Evolutionary conservation across 2,888 invertebrate species (phyloP), one percentile per base, ranked within the genome.

Genomic region (Scaptomyza caliginosa): DNA sequence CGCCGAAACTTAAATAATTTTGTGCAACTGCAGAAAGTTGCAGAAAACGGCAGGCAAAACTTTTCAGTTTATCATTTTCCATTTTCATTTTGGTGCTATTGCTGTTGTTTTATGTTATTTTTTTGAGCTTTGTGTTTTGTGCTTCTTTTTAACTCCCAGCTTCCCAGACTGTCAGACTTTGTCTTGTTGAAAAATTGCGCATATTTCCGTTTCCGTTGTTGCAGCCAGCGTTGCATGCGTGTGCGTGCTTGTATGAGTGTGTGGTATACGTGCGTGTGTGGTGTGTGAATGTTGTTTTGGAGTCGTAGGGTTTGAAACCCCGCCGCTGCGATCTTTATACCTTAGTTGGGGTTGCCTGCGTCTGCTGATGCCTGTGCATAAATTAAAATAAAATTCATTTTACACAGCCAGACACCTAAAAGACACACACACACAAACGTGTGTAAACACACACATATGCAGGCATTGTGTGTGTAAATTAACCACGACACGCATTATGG

Each of bases 171-270:
- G 55, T 43, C 83, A 67, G 88, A 85, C 86, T 73, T 85, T 76
- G 88, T 83, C 74, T 87, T 73, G 67, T 76, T 87, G 88, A 86
- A 86, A 86, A 87, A 87, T 82, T 85, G 85, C 69, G 79, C 86
- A 87, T 87, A 82, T 87, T 82, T 87, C 83, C 80, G 86, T 81
- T 81, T 81, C 82, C 85, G 72, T 71, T 79, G n/a, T 50, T 48
- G 17, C 36, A 54, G 49, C 32, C 54, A 46, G 57, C 24, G 16
- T 45, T n/a, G 28, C 45, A 46, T 60, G 49, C 54, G 55, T 17
- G 8, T 42, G 46, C 38, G 58, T 38, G 34, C 30, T n/a, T 42
- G 30, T 16, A 26, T 21, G 43, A 17, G 13, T 45, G 54, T n/a
- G n/a, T n/a, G n/a, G n/a, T n/a, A n/a, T n/a, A n/a, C n/a, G n/a